A percentile compares a stretch with the other conserved stretches of the same genome.
Conservation (phyloP, 2,113 vertebrate genomes). For the Suricata suricatta region DNA sequence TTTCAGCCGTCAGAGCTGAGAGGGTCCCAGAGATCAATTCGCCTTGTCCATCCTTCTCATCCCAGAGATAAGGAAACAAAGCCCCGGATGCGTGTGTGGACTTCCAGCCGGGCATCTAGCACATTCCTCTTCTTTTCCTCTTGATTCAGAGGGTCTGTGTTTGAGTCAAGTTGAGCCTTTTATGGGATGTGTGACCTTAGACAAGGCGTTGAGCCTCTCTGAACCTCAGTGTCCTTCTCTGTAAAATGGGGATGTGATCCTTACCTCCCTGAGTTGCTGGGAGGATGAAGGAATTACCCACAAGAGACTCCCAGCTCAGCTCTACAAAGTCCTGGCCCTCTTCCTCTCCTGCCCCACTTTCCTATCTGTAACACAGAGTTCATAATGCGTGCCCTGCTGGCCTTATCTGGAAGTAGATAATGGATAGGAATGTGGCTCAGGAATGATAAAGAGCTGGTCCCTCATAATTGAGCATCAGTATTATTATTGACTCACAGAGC, state of each 20-base stretch:
- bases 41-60: neutral
- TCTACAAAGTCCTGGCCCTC: neutral
- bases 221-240: neutral
- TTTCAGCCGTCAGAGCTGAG: neutral
- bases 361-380: neutral
- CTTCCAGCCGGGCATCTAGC: neutral
- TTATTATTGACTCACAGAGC: rapidly evolving
- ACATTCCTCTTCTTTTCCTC: neutral
- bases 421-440: neutral
- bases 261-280: neutral
- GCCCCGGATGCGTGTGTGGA: rapidly evolving
- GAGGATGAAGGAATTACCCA: too few species aligned
- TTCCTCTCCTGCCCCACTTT: neutral
- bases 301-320: neutral
- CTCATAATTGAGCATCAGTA: neutral
- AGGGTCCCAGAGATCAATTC: neutral
- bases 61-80: neutral
- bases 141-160: neutral
- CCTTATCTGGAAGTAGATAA: neutral
- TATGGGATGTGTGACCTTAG: neutral
- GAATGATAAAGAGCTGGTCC: neutral
- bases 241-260: neutral
- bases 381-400: neutral
- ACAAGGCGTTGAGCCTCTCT: neutral
- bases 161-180: neutral